Percentiles rank a stretch among this genome's conserved stretches.
Evolutionary conservation across 2,113 vertebrate species (phyloP).

Genomic region (Clarias batrachus): DNA sequence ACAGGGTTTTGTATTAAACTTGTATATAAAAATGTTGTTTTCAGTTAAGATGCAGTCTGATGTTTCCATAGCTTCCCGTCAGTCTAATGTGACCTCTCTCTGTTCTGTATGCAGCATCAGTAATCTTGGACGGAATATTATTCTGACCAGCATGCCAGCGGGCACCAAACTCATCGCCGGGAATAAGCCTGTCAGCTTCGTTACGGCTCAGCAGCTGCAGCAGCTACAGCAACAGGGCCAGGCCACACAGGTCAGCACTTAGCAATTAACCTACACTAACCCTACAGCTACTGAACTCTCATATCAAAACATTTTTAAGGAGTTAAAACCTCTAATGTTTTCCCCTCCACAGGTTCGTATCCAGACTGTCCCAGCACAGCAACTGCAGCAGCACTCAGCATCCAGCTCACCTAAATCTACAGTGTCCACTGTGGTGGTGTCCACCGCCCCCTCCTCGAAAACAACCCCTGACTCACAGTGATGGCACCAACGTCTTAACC

Average conservation of each 20-base stretch:
- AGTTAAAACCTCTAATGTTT: not conserved
- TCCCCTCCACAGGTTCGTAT: constrained; percentile 82
- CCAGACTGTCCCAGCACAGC: constrained; percentile 89
- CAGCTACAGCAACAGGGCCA: constrained; percentile 98
- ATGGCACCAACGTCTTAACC: not conserved
- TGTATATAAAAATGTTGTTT: not conserved
- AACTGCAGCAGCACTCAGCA: constrained; percentile 87
- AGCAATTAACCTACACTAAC: not conserved
- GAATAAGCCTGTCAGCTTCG: constrained; percentile 96
- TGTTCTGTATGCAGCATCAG: constrained; percentile 76
- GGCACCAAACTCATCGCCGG: constrained; percentile 94
- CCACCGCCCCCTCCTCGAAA: constrained; percentile 86
- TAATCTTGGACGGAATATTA: constrained; percentile 92
- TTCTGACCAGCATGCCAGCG: constrained; percentile 95
- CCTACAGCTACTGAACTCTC: not conserved
- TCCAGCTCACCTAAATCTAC: constrained; percentile 82
- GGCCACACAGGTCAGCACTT: constrained; percentile 85
- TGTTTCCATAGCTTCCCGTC: not conserved
- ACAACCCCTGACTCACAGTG: constrained; percentile 79
- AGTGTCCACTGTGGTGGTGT: constrained; percentile 92
- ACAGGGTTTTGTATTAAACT: not conserved
- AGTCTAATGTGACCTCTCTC: not conserved
- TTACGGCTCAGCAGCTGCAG: constrained; percentile 94
- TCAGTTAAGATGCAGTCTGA: not conserved
- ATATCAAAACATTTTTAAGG: not conserved